Base-by-base conservation (phyloP, 2,113 vertebrate species). In the Pygoscelis antarcticus region DNA sequence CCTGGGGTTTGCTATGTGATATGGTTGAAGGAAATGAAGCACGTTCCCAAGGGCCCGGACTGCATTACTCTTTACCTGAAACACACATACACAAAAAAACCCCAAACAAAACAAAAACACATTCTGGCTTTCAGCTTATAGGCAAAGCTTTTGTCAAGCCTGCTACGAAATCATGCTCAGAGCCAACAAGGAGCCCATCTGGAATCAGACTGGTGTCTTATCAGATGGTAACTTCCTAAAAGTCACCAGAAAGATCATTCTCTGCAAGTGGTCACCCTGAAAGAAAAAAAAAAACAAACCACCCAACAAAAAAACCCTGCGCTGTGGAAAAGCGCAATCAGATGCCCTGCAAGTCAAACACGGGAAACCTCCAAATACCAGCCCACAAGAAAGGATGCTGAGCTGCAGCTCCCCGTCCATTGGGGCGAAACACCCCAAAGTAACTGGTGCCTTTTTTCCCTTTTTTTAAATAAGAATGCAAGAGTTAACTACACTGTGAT, bases 1-100 rank as follows among this genome's bases (percentile, higher is more conserved):
- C 21, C 96, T 98, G 30, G 99, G 98, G 30, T 99, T 98, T 38
- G 96, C 97, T 91, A 99, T 86, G 83, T 99, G 99, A 79, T 94
- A 98, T 0, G 98, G 97, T 20, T 99, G 99, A 70, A 99, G 98
- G 97, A 99, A 99, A 82, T 99, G 99, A 12, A 99, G 99, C 82
- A 99, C 97, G 5, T 99, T 99, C n/a, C 99, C 99, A 2, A 99
- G 98, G 13, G 99, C 99, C 52, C 99, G 98, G 49, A 99, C 99
- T 0, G 99, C 99, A 2, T 99, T 99, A 62, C 98, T 99, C 97
- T 99, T 99, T 6, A 99, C 99, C 99, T 99, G 93, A 4, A 93
- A 96, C 32, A 85, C 89, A 94, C 10, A 40, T 0, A 19, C 9
- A 80, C 77, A 90, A 40, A 38, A 13, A 38, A 46, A 17, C 7